These are phyloP conservation scores for Leucoraja ocellata DNA, from an alignment of 2,797 vertebrate species.

Conservation along the genomic window DNA sequence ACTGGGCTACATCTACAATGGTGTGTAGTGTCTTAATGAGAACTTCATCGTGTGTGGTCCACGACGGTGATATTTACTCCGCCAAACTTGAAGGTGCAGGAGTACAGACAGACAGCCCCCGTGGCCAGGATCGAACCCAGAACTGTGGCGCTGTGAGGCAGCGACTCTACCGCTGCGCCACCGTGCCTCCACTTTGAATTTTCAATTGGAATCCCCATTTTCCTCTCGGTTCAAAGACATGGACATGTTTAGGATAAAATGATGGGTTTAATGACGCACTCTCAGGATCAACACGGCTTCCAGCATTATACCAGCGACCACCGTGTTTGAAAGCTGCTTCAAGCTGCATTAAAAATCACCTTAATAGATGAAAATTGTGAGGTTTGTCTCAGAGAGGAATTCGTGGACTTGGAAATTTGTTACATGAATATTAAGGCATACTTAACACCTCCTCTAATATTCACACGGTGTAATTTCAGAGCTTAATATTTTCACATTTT, in stretches of 20 bases:
- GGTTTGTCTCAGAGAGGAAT: background rate
- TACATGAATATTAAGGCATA: constrained; percentile 21
- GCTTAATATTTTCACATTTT: background rate
- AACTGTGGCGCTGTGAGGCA: too few species aligned
- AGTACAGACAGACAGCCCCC: too few species aligned
- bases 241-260: background rate
- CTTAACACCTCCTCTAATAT: background rate
- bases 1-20: too few species aligned
- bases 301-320: background rate
- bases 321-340: background rate
- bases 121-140: too few species aligned
- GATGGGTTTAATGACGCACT: background rate
- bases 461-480: background rate
- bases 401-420: background rate
- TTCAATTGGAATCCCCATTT: background rate
- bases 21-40: too few species aligned
- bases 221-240: background rate
- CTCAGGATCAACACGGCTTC: background rate
- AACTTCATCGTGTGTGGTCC: too few species aligned
- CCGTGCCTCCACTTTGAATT: background rate
- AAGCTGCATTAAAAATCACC: background rate
- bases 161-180: too few species aligned
- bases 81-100: too few species aligned
- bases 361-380: background rate
- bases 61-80: too few species aligned